Evolutionary conservation across 2,797 vertebrate genomes (phyloP).

Genomic region (Tamandua tetradactyla): DNA sequence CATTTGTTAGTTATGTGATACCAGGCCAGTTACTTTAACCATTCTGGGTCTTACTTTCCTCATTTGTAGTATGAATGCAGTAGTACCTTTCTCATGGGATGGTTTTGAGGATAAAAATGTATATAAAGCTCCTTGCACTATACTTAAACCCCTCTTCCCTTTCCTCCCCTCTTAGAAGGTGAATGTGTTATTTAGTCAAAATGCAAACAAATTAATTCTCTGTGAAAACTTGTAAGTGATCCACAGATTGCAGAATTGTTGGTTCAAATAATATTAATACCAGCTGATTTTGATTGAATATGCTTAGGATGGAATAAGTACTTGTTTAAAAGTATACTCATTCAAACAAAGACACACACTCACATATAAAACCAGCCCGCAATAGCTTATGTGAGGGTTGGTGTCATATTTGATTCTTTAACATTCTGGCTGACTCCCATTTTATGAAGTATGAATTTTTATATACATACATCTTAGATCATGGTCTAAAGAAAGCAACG

Average conservation of each 20-base stretch:
- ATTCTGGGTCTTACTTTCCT: conserved; percentile 9
- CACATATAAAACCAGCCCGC: neutral
- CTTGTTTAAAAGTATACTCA: conserved; percentile 73
- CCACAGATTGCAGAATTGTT: conserved; percentile 74
- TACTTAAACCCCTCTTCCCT: neutral
- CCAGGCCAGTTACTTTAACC: neutral
- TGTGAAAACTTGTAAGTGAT: conserved; percentile 72
- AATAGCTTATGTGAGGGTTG: conserved; percentile 76
- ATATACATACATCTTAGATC: conserved; percentile 81
- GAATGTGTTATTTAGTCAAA: conserved; percentile 60
- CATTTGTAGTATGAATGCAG: neutral
- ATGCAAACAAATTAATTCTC: conserved; percentile 79
- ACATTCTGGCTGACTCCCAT: conserved; percentile 81
- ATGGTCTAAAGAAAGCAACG: conserved; percentile 76
- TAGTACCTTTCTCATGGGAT: neutral
- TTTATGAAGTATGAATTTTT: conserved; percentile 83
- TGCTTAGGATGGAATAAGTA: conserved; percentile 80
- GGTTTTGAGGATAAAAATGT: neutral
- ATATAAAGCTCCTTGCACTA: neutral
- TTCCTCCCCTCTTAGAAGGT: conserved; percentile 57
- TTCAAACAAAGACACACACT: neutral
- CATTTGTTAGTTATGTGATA: neutral
- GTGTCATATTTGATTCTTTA: conserved; percentile 83
- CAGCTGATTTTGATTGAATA: conserved; percentile 79
- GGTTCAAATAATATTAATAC: conserved; percentile 81